These are phyloP conservation scores for Nycticebus coucang DNA, from an alignment of 2,113 vertebrate species.

Conservation along the genomic window DNA sequence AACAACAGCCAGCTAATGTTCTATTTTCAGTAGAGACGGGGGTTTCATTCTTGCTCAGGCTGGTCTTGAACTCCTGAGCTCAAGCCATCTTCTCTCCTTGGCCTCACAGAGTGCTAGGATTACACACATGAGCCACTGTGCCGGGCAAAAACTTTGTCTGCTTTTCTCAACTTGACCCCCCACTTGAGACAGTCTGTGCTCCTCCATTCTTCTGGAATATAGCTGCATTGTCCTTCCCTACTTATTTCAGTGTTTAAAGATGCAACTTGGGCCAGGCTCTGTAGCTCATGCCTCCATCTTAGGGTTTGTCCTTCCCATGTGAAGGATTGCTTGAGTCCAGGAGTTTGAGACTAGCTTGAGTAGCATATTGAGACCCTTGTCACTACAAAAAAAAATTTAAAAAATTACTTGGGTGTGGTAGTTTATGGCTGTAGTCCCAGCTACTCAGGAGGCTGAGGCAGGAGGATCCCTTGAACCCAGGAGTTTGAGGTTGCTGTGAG, in stretches of 20 bases:
- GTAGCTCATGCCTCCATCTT: background rate
- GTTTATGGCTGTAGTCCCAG: background rate
- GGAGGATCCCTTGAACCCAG: background rate
- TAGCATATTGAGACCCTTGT: background rate
- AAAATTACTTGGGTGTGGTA: background rate
- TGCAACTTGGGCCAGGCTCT: background rate
- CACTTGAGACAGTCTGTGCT: background rate
- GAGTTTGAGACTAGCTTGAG: background rate
- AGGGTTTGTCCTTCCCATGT: background rate
- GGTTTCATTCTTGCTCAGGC: too few species aligned
- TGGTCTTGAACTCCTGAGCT: too few species aligned
- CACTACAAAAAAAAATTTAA: background rate
- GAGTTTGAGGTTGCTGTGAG: background rate
- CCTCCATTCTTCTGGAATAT: background rate
- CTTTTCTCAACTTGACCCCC: background rate
- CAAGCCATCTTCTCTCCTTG: too few species aligned
- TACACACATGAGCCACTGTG: too few species aligned
- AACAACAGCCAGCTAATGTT: too few species aligned
- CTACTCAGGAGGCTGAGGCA: background rate
- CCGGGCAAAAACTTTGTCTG: background rate
- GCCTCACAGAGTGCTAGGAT: too few species aligned
- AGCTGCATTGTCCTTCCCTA: background rate
- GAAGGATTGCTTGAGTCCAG: background rate
- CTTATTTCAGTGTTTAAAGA: background rate
- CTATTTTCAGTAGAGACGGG: too few species aligned